Evolutionary conservation across 2,113 vertebrate genomes (phyloP).

Genomic region (Oreochromis niloticus): DNA sequence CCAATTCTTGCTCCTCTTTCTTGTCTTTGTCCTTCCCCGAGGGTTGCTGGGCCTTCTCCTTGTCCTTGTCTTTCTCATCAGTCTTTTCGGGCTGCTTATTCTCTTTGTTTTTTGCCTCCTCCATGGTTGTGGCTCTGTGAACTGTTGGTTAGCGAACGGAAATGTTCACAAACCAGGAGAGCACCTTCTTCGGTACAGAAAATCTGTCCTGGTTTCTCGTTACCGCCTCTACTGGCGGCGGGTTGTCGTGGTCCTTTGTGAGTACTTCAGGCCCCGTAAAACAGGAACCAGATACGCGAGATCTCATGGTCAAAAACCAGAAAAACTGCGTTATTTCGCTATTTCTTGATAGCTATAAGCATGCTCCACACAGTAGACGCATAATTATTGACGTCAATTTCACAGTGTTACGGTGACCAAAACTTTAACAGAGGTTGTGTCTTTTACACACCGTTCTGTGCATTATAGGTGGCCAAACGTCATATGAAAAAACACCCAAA

Average conservation of each 20-base stretch:
- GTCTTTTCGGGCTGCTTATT: constrained; percentile 67
- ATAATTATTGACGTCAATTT: not conserved
- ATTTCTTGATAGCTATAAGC: not conserved
- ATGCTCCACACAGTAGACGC: not conserved
- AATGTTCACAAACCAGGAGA: not conserved
- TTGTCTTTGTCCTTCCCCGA: constrained; percentile 75
- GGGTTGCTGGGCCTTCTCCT: constrained; percentile 58
- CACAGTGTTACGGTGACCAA: not conserved
- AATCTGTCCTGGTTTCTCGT: too few relatives aligned
- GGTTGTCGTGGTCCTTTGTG: not conserved
- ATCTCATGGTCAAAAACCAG: not conserved
- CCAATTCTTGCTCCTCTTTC: constrained; percentile 78
- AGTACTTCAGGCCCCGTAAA: not conserved
- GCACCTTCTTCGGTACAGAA: not conserved
- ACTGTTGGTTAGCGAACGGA: constrained; percentile 20
- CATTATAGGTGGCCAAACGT: not conserved
- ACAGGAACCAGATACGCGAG: not conserved
- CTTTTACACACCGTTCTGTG: not conserved
- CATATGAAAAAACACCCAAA: not conserved
- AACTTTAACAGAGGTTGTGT: not conserved
- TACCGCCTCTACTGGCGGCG: constrained; percentile 8
- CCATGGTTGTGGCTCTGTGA: constrained; percentile 57
- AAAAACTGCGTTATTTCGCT: not conserved
- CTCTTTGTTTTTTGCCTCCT: constrained; percentile 76
- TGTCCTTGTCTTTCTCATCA: constrained; percentile 71